Base-by-base conservation (phyloP, 2,797 vertebrate genomes). In the Bradypus variegatus region DNA sequence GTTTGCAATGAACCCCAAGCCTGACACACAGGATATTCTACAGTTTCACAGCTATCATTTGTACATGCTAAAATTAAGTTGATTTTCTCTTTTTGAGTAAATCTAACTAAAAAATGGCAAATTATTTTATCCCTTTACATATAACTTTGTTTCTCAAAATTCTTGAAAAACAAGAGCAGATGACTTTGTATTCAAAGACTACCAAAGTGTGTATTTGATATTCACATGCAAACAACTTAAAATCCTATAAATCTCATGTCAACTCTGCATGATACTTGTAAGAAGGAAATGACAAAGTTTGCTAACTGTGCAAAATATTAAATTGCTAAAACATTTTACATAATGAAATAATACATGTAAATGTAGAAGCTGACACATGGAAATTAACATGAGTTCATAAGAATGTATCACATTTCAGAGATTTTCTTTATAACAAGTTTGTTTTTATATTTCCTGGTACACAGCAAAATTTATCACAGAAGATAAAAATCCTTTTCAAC, bases 271-370 rank as follows among this genome's bases (percentile, higher is more conserved):
- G 92, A 96, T 70, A 90, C 96, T 95, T 95, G 96, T 94, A 96
- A 96, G 90, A 97, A 98, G 94, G 95, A 97, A 96, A 96, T 93
- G 88, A 96, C 86, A 97, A 96, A 97, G 92, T 96, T 80, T 89
- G 93, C 92, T 64, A 86, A 97, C 14, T 93, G 97, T 97, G 96
- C 97, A 97, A 97, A 97, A 96, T 96, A 96, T 96, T 96, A 80
- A 94, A 96, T 90, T 97, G 96, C 94, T 95, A 86, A 91, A 95
- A 96, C 97, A 97, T 96, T 97, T 96, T 96, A 98, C 97, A 97
- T 94, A 96, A 96, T 95, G 94, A 72, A 96, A 94, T 91, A 94
- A 95, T 94, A 97, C 95, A 96, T 50, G 93, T 95, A 92, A 96
- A 97, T 93, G 89, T 96, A 96, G 91, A 97, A 95, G 96, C 53